These are phyloP conservation scores for Cactoblastis cactorum DNA, from an alignment of 2,888 invertebrate species.

Conservation along the genomic window DNA sequence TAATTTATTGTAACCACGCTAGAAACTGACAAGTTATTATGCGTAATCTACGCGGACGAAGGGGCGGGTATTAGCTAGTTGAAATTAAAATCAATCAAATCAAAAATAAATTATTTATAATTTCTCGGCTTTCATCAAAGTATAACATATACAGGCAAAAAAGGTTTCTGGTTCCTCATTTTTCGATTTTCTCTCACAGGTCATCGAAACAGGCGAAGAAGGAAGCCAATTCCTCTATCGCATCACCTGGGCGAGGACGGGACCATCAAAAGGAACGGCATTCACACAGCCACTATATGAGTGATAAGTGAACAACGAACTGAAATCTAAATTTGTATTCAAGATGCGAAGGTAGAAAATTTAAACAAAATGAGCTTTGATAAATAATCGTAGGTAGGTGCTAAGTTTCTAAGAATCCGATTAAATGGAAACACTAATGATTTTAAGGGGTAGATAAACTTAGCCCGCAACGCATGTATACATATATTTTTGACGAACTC, in stretches of 20 bases:
- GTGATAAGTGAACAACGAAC: slow-evolving; percentile 34
- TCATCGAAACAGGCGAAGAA: slow-evolving; percentile 80
- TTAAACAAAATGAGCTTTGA: not conserved
- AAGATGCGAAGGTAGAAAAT: not conserved
- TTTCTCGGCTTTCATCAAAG: too few relatives aligned
- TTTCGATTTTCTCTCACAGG: slow-evolving; percentile 36
- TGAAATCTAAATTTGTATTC: too few relatives aligned
- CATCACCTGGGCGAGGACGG: slow-evolving; percentile 78
- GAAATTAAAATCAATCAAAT: too few relatives aligned
- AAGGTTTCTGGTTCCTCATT: not conserved
- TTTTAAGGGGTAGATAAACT: too few relatives aligned
- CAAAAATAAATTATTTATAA: too few relatives aligned
- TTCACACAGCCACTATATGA: slow-evolving; percentile 65
- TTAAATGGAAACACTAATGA: not conserved
- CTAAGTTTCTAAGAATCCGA: not conserved
- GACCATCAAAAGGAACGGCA: slow-evolving; percentile 40
- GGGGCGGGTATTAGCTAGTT: too few relatives aligned
- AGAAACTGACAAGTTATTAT: too few relatives aligned
- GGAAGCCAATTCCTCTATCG: slow-evolving; percentile 81
- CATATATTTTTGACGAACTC: too few relatives aligned
- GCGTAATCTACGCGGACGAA: too few relatives aligned
- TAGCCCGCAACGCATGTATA: too few relatives aligned
- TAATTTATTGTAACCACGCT: too few relatives aligned
- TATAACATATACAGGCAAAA: too few relatives aligned
- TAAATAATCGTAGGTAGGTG: not conserved